Evolutionary conservation across 1,140 invertebrate genomes (phyloP).

Genomic region (Lethrus apterus): DNA sequence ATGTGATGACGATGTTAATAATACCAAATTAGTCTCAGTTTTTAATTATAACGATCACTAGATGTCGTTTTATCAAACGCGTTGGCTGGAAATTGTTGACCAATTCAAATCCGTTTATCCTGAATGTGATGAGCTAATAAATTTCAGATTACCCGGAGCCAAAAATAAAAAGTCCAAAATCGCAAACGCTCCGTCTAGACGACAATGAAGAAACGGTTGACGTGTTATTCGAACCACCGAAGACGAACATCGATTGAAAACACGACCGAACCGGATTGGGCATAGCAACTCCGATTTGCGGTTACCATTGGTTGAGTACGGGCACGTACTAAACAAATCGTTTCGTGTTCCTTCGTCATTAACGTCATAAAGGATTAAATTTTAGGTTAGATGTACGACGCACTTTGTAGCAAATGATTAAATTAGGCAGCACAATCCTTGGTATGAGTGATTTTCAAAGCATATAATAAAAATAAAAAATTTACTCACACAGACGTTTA

Average conservation of each 20-base stretch:
- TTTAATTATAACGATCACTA: too few species aligned
- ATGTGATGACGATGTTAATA: too few species aligned
- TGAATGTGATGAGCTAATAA: too few species aligned
- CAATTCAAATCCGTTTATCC: too few species aligned
- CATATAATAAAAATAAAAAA: constrained; percentile 1
- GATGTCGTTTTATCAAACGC: too few species aligned
- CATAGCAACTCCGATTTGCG: too few species aligned
- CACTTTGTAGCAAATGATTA: constrained; percentile 13
- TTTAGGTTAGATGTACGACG: constrained; percentile 12
- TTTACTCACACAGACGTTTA: too few species aligned
- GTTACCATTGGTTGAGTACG: too few species aligned
- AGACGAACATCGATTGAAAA: constrained; percentile 16
- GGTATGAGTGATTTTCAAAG: constrained; percentile 11
- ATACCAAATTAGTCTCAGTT: too few species aligned
- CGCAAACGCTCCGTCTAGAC: neutral
- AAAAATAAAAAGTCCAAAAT: constrained; percentile 7
- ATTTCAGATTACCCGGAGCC: constrained; percentile 15
- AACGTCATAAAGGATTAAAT: constrained; percentile 13
- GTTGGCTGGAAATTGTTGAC: too few species aligned
- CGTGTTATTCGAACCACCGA: constrained; percentile 13
- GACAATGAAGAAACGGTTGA: constrained; percentile 1
- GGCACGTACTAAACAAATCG: constrained; percentile 10
- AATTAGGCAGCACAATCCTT: neutral
- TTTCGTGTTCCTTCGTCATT: constrained; percentile 4
- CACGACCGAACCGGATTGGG: constrained; percentile 14